Percentiles rank a stretch among this genome's conserved stretches.
phyloP scores from a whole-genome alignment of 2,797 vertebrate genomes.

The Odontamblyopus lacepedii region DNA sequence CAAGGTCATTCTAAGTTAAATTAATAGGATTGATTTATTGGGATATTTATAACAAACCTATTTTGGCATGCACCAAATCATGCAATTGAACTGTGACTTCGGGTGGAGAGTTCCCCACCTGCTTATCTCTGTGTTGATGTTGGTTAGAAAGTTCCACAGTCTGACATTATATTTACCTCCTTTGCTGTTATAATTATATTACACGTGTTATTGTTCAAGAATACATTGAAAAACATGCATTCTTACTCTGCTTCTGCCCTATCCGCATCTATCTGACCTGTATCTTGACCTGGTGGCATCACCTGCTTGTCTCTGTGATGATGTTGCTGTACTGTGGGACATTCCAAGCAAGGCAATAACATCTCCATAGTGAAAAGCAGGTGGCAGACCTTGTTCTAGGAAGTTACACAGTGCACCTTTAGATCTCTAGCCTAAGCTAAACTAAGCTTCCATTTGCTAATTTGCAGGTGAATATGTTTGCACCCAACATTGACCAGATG shows the following conservation, averaged over 20 bases:
- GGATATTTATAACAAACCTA: neutral
- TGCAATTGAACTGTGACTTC: neutral
- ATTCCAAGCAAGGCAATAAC: neutral
- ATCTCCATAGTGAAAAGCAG: neutral
- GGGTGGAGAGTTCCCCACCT: too few species aligned
- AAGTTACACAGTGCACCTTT: neutral
- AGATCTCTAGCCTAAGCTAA: neutral
- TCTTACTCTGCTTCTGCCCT: too few species aligned
- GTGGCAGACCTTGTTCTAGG: neutral
- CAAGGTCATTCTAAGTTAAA: neutral
- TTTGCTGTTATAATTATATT: too few species aligned
- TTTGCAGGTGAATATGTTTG: slow-evolving; percentile 84
- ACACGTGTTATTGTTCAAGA: too few species aligned
- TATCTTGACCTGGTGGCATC: neutral
- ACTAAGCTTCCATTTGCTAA: neutral
- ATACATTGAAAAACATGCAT: too few species aligned
- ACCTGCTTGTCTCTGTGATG: neutral
- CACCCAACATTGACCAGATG: slow-evolving; percentile 85
- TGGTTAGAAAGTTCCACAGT: neutral
- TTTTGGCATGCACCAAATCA: neutral
- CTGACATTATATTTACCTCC: too few species aligned
- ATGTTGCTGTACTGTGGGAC: neutral
- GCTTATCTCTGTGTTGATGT: neutral
- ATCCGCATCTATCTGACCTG: neutral
- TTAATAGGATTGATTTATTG: neutral